These are phyloP conservation scores for Conopomorpha cramerella DNA, from an alignment of 1,140 invertebrate species.

Conservation along the genomic window DNA sequence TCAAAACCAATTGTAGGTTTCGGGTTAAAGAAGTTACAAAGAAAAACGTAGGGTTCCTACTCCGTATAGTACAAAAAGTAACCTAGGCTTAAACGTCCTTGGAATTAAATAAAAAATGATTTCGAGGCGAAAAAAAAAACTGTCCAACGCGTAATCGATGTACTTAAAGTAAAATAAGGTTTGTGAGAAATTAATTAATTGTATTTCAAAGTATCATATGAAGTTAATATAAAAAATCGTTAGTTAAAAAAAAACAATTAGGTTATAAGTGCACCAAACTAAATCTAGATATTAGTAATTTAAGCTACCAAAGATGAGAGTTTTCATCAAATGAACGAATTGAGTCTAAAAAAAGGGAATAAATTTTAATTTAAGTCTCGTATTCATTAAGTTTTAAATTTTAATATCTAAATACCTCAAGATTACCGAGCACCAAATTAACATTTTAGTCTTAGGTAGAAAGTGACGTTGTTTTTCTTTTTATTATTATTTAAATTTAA, in stretches of 20 bases:
- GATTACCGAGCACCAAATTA: conserved; percentile 57
- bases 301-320: conserved; percentile 52
- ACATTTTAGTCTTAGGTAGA: conserved; percentile 36
- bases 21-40: too few species aligned
- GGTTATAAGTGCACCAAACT: conserved; percentile 33
- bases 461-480: too few species aligned
- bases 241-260: conserved; percentile 1
- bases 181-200: not conserved
- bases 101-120: too few species aligned
- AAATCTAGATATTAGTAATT: conserved; percentile 26
- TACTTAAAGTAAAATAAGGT: not conserved
- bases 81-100: too few species aligned
- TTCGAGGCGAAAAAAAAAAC: too few species aligned
- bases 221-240: conserved; percentile 2
- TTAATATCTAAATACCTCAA: conserved; percentile 48
- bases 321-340: conserved; percentile 52
- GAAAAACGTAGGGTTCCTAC: too few species aligned
- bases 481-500: conserved; percentile 12
- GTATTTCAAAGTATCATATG: conserved; percentile 1
- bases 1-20: too few species aligned
- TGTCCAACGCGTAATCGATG: too few species aligned
- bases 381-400: conserved; percentile 12
- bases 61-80: not conserved
- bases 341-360: conserved; percentile 24
- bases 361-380: conserved; percentile 9